Evolutionary conservation across 2,888 invertebrate species (phyloP), one percentile per base, ranked within the genome.

Genomic region (Drosophila mimetica): DNA sequence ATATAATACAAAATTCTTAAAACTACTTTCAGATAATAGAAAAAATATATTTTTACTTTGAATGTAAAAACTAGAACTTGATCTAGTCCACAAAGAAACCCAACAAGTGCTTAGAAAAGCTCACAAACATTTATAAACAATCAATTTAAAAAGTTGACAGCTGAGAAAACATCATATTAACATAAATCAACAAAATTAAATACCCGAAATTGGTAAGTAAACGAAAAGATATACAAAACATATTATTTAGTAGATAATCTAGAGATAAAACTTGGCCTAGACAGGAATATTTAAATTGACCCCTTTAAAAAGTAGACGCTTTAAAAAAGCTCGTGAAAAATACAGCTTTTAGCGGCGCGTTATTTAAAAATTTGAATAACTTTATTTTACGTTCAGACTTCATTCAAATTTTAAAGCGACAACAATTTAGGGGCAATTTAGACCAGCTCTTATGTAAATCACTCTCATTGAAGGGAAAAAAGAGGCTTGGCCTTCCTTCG

Each of bases 151-250:
- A 16, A n/a, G 20, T 57, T 44, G n/a, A 13, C 13, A 30, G 4
- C 7, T 16, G 0, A 32, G 52, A 30, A 47, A 65, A 51, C 47
- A 67, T 37, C 20, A 18, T 3, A 16, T 2, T 2, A 18, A 18
- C 32, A 18, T 34, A 41, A 16, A 18, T 41, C 16, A 16, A 13
- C 22, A n/a, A n/a, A 22, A 9, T 1, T 9, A 14, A 16, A 22
- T 11, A 42, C 13, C 7, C 11, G 1, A 36, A 61, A 41, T 54
- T 18, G 87, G 85, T 80, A 74, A 86, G 85, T 14, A 5, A 32
- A n/a, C 30, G 9, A 37, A 39, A 20, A 3, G 2, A 20, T 16
- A 7, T 18, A 7, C 28, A 9, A 37, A 18, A 20, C 6, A 1
- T n/a, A 6, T 11, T 0, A 5, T 28, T 7, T 18, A 28, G 2